Percentiles rank a stretch among this genome's conserved stretches.
Evolutionary conservation across 2,113 vertebrate species (phyloP).

Genomic region (Aspiorhynchus laticeps): DNA sequence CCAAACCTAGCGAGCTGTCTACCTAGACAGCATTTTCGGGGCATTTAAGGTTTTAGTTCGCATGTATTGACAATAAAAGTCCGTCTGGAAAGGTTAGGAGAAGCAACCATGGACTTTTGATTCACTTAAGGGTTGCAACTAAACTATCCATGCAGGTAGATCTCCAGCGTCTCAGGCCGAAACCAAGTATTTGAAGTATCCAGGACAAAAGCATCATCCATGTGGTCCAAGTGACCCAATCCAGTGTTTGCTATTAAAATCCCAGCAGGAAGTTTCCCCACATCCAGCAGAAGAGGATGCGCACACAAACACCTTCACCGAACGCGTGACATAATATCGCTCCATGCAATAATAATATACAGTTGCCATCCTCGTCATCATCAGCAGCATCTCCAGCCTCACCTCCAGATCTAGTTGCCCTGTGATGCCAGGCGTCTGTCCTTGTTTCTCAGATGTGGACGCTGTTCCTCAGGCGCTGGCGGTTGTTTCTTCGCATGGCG

Average conservation of each 20-base stretch:
- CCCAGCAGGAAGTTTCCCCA: constrained; percentile 63
- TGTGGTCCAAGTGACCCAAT: not conserved
- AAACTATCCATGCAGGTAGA: not conserved
- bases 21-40: not conserved
- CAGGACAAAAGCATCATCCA: not conserved
- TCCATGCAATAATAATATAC: not conserved
- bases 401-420: constrained; percentile 70
- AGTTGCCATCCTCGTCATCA: constrained; percentile 5
- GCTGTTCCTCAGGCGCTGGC: constrained; percentile 68
- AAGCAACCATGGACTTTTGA: not conserved
- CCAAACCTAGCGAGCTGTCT: not conserved
- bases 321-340: constrained; percentile 15
- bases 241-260: constrained; percentile 28
- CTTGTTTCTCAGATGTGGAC: constrained; percentile 67
- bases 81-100: not conserved
- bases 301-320: constrained; percentile 53
- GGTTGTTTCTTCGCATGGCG: constrained; percentile 66
- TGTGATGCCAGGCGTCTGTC: constrained; percentile 66
- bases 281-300: constrained; percentile 32
- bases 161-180: not conserved
- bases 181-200: not conserved
- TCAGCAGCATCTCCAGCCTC: constrained; percentile 56
- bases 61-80: not conserved
- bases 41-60: not conserved
- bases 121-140: not conserved